A percentile compares a stretch with the other conserved stretches of the same genome.
These are phyloP conservation scores for Typhlichthys subterraneus DNA, from an alignment of 2,797 vertebrate species.

Conservation along the genomic window DNA sequence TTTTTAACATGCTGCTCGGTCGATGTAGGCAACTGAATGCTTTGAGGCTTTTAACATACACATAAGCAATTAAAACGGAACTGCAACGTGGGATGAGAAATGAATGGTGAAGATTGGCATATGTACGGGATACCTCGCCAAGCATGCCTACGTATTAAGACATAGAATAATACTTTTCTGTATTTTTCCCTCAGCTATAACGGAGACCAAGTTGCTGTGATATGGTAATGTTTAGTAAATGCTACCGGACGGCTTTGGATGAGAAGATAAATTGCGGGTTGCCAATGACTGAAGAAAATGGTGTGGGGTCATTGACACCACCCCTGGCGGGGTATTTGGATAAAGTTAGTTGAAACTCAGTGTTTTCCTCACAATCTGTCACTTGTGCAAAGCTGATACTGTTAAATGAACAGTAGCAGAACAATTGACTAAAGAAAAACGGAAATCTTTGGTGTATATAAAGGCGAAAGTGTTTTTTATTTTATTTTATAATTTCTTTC, in stretches of 20 bases:
- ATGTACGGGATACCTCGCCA: background rate
- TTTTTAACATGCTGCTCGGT: no score
- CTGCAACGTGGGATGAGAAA: no score
- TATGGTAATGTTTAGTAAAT: conserved; percentile 86
- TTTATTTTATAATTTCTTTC: no score
- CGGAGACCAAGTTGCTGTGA: conserved; percentile 80
- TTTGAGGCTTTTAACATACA: no score
- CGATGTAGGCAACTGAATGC: no score
- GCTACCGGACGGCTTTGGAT: conserved; percentile 81
- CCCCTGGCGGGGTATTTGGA: conserved; percentile 96
- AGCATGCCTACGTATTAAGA: background rate
- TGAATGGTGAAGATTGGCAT: no score
- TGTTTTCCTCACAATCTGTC: conserved; percentile 83
- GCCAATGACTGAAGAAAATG: conserved; percentile 91
- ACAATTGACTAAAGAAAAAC: conserved; percentile 58
- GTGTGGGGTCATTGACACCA: conserved; percentile 90
- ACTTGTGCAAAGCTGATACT: conserved; percentile 88
- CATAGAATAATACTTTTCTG: conserved; percentile 14
- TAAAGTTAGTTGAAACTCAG: conserved; percentile 96
- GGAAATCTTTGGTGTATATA: conserved; percentile 89
- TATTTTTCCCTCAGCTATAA: conserved; percentile 78
- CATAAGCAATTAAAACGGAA: no score
- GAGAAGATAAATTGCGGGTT: conserved; percentile 86
- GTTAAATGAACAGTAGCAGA: conserved; percentile 51
- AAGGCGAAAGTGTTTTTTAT: conserved; percentile 86